Percentiles rank a stretch among this genome's conserved stretches.
Evolutionary conservation across 92 coral and sea anemone genomes (phyloP).

Genomic region (Desmophyllum pertusum): DNA sequence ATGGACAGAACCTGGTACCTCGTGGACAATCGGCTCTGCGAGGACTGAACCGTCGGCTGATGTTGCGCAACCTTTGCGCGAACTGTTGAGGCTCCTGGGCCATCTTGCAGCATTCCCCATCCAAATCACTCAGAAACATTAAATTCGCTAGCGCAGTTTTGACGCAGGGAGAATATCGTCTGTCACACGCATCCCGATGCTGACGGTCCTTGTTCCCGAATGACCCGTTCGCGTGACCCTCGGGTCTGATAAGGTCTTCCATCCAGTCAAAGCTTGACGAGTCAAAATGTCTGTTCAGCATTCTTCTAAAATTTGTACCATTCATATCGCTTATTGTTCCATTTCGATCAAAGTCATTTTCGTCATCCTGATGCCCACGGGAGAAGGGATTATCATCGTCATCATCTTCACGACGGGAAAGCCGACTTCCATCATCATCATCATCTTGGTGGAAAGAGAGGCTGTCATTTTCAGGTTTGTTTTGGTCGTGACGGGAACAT

Average conservation of each 20-base stretch:
- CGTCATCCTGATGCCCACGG: background rate
- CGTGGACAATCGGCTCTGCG: slow-evolving; percentile 1
- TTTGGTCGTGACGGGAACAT: background rate
- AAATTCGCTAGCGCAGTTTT: background rate
- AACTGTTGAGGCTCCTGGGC: slow-evolving; percentile 11
- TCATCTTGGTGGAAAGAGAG: background rate
- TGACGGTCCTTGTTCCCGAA: background rate
- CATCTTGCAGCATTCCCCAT: slow-evolving; percentile 33
- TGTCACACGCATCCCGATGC: slow-evolving; percentile 2
- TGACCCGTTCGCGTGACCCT: slow-evolving; percentile 2
- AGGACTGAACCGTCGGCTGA: slow-evolving; percentile 1
- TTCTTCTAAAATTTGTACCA: slow-evolving; percentile 9
- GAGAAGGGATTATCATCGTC: slow-evolving; percentile 23
- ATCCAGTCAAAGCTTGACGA: slow-evolving; percentile 2
- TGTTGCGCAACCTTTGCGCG: background rate
- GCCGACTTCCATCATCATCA: background rate
- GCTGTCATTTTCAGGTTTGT: background rate
- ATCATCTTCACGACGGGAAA: background rate
- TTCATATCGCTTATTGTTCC: background rate
- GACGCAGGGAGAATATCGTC: slow-evolving; percentile 24
- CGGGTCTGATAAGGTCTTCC: background rate
- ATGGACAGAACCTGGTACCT: slow-evolving; percentile 28
- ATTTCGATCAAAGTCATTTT: background rate
- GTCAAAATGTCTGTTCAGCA: slow-evolving; percentile 1
- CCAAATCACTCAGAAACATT: slow-evolving; percentile 11